These are phyloP conservation scores for Ganaspis brasiliensis DNA, from an alignment of 2,888 invertebrate genomes.

Conservation along the genomic window DNA sequence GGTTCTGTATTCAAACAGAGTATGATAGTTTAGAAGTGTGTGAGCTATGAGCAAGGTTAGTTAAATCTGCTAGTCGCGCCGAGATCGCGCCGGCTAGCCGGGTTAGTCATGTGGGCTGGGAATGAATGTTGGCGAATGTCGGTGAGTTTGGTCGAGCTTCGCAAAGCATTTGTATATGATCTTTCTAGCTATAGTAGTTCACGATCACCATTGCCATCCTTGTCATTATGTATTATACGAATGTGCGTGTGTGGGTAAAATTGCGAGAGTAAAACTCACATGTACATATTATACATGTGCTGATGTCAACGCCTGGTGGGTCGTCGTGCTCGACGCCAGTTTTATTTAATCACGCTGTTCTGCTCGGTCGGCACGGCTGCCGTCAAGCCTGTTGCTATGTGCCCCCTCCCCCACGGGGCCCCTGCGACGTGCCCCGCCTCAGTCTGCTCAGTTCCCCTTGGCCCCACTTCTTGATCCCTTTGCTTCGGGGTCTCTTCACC, in stretches of 20 bases:
- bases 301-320: slow-evolving; percentile 76
- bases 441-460: slow-evolving; percentile 61
- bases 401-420: slow-evolving; percentile 71
- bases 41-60: slow-evolving; percentile 37
- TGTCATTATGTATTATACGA: neutral
- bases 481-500: slow-evolving; percentile 57
- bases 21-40: slow-evolving; percentile 9
- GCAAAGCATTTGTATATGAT: slow-evolving; percentile 46
- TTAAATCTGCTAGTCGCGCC: slow-evolving; percentile 36
- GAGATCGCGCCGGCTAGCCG: slow-evolving; percentile 49
- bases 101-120: slow-evolving; percentile 69
- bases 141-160: slow-evolving; percentile 46
- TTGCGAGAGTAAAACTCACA: slow-evolving; percentile 20
- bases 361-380: slow-evolving; percentile 71
- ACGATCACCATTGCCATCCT: neutral
- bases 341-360: slow-evolving; percentile 78
- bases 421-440: slow-evolving; percentile 66
- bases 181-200: slow-evolving; percentile 24
- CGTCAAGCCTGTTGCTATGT: slow-evolving; percentile 78
- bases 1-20: slow-evolving; percentile 12
- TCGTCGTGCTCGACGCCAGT: slow-evolving; percentile 73
- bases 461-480: slow-evolving; percentile 56
- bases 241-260: slow-evolving; percentile 47
- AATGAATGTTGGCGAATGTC: slow-evolving; percentile 64
- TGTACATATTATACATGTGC: slow-evolving; percentile 63